Evolutionary conservation across 2,888 invertebrate genomes (phyloP).

Genomic region (Nephrocerus scutellatus): DNA sequence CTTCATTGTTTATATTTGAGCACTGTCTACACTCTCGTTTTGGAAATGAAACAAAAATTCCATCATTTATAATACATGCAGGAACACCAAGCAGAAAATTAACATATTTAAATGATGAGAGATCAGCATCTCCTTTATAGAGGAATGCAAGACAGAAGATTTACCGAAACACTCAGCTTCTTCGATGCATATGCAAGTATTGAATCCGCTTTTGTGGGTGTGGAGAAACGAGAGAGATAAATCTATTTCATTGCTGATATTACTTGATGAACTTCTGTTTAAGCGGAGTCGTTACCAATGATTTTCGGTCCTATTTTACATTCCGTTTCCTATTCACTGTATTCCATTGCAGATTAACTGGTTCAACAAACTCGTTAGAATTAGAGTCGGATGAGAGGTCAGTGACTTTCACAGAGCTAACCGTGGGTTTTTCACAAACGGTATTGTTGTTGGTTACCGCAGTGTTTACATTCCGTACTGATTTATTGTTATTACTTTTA

Average conservation of each 20-base stretch:
- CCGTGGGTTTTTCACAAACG: conserved; percentile 1
- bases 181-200: conserved; percentile 4
- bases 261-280: too few relatives aligned
- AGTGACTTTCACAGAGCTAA: conserved; percentile 3
- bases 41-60: conserved; percentile 7
- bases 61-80: conserved; percentile 2
- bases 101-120: not conserved
- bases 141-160: not conserved
- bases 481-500: conserved; percentile 1
- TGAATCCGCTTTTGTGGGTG: conserved; percentile 2
- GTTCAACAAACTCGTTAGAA: conserved; percentile 3
- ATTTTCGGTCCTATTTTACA: not conserved
- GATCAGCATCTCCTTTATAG: too few relatives aligned
- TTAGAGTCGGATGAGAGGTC: conserved; percentile 3
- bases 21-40: conserved; percentile 14
- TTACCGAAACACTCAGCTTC: not conserved
- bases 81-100: conserved; percentile 6
- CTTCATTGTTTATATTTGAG: conserved; percentile 3
- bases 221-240: too few relatives aligned
- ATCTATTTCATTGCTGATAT: conserved; percentile 4
- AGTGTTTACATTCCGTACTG: conserved; percentile 1
- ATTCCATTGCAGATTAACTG: conserved; percentile 6
- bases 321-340: conserved; percentile 4
- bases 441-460: not conserved
- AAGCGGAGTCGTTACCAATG: conserved; percentile 1